phyloP scores from a whole-genome alignment of 1,140 invertebrate species.

The Yoshiicerus persimilis region DNA sequence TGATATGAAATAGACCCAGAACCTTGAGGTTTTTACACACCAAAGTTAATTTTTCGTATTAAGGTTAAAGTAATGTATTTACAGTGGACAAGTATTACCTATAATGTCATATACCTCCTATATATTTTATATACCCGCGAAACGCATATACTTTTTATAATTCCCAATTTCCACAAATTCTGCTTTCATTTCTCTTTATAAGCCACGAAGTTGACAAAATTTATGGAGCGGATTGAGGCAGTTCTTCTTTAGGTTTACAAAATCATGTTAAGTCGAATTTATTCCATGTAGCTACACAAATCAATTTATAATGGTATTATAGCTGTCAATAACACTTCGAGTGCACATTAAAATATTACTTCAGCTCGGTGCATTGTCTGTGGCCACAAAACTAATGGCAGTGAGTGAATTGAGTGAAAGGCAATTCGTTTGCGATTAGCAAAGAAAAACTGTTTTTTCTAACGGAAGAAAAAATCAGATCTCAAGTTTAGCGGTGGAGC shows the following conservation, averaged over 20 bases:
- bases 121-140: too few relatives aligned
- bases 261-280: neutral
- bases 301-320: neutral
- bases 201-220: neutral
- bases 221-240: neutral
- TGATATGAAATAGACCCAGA: neutral
- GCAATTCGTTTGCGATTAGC: too few relatives aligned
- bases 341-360: too few relatives aligned
- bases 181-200: neutral
- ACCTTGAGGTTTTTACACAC: neutral
- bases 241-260: neutral
- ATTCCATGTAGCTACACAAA: neutral
- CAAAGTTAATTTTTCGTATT: neutral
- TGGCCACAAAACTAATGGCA: too few relatives aligned
- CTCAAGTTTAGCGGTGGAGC: too few relatives aligned
- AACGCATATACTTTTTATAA: too few relatives aligned
- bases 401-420: too few relatives aligned
- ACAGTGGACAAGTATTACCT: too few relatives aligned
- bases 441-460: too few relatives aligned
- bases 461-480: too few relatives aligned
- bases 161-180: neutral
- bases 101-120: neutral
- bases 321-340: too few relatives aligned
- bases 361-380: too few relatives aligned
- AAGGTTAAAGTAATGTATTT: neutral